Evolutionary conservation across 2,797 vertebrate genomes (phyloP).

Genomic region (Tokudaia tokunoshimensis): DNA sequence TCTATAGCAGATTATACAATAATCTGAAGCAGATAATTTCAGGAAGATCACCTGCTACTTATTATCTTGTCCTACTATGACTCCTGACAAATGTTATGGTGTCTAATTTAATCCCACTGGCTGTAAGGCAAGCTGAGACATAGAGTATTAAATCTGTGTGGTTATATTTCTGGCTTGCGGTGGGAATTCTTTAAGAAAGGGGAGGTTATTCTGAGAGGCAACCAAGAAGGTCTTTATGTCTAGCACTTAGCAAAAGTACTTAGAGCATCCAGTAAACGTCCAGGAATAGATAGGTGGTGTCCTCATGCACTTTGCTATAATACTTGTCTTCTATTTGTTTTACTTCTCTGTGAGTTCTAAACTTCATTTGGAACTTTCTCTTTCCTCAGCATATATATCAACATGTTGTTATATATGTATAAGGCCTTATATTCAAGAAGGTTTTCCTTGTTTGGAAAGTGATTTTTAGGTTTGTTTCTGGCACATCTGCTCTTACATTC

Average conservation of each 20-base stretch:
- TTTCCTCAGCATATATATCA: background rate
- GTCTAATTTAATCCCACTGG: background rate
- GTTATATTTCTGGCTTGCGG: background rate
- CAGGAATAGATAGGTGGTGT: background rate
- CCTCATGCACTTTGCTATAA: background rate
- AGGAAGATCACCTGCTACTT: too few relatives aligned
- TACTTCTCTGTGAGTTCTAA: background rate
- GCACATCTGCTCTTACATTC: background rate
- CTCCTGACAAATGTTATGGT: background rate
- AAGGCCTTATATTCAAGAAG: slow-evolving; percentile 16
- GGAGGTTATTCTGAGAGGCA: background rate
- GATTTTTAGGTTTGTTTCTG: slow-evolving; percentile 1
- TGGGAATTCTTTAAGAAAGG: background rate
- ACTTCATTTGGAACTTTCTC: background rate
- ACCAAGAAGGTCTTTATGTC: background rate
- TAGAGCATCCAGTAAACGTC: background rate
- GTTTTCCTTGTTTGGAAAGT: background rate
- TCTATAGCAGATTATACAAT: too few relatives aligned
- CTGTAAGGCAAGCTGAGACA: slow-evolving; percentile 34
- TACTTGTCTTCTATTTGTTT: background rate
- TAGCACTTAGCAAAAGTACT: background rate
- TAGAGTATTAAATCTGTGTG: background rate
- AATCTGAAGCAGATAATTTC: too few relatives aligned
- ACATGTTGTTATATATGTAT: background rate
- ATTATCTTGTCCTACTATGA: too few relatives aligned